Evolutionary conservation across 1,140 invertebrate species (phyloP), one percentile per base, ranked within the genome.

Genomic region (Polypedilum pembai): DNA sequence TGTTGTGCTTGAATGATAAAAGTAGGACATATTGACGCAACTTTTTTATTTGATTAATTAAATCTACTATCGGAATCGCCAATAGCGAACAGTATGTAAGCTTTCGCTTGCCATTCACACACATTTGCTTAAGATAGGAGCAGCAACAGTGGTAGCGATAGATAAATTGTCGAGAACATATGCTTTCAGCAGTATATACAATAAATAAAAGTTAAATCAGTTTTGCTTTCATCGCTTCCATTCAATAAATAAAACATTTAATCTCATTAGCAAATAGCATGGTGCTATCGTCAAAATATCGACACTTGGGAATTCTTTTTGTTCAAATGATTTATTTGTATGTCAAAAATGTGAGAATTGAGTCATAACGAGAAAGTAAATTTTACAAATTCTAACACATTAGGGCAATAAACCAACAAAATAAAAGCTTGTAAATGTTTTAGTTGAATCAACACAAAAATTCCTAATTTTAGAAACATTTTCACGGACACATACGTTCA

Each of bases 221-320:
- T 69, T 69, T 18, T 69, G 65, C 65, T 69, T 69, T 69, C 65
- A 69, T 20, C 65, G 65, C 15, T 4, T 8, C 20, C 65, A 69
- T 69, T 69, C 65, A 69, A 69, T 69, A 69, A 69, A 69, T 69
- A 69, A 69, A 69, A 69, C 65, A 69, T 69, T 69, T 69, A 69
- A 69, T 69, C 65, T 69, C 17, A 69, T 69, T 69, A 69, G 17
- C 65, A 69, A 33, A 33, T 33, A 33, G 24, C 5, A 33, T 33
- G 24, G 1, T 33, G 24, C 24, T 33, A 33, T 33, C 24, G 24
- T 33, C 24, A 33, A 33, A 33, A 33, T 33, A 33, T 33, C 24
- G 24, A 33, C 2, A 3, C 5, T 33, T 33, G 5, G 24, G 24
- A 33, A 33, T 3, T 1, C 5, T 33, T 33, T 33, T 33, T 33